phyloP scores from a whole-genome alignment of 1,140 invertebrate genomes.

The Ditylenchus dipsaci region DNA sequence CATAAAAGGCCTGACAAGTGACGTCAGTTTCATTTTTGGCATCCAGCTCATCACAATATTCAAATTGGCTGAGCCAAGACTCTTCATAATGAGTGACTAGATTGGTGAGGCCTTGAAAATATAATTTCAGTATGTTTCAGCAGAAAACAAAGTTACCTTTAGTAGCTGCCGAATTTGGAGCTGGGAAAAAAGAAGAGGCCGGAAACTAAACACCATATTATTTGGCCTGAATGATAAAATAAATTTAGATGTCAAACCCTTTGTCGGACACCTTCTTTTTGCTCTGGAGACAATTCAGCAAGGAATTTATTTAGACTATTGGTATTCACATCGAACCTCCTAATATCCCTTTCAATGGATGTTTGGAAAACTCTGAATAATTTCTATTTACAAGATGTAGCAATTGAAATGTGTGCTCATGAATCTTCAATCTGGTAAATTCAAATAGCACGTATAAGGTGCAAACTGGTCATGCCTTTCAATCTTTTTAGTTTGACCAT shows the following conservation, averaged over 20 bases:
- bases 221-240: not conserved
- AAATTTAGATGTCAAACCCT: not conserved
- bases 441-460: too few relatives aligned
- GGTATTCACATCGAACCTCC: not conserved
- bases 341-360: constrained; percentile 21
- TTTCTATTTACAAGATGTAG: not conserved
- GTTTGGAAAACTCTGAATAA: not conserved
- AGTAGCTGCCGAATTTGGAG: too few relatives aligned
- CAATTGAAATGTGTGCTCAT: too few relatives aligned
- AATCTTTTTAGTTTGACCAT: too few relatives aligned
- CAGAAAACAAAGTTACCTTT: too few relatives aligned
- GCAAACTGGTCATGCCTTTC: too few relatives aligned
- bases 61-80: constrained; percentile 39
- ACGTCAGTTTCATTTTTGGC: constrained; percentile 6
- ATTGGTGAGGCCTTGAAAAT: not conserved
- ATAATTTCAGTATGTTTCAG: too few relatives aligned
- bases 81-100: constrained; percentile 17
- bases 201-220: not conserved
- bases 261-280: constrained; percentile 18
- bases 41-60: constrained; percentile 37
- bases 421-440: too few relatives aligned
- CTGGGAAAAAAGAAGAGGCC: too few relatives aligned
- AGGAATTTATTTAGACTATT: constrained; percentile 20
- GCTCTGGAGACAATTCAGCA: constrained; percentile 12
- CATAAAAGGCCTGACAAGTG: constrained; percentile 20